Evolutionary conservation across 2,797 vertebrate genomes (phyloP), one percentile per base, ranked within the genome.

Genomic region (Xiphophorus birchmanni): DNA sequence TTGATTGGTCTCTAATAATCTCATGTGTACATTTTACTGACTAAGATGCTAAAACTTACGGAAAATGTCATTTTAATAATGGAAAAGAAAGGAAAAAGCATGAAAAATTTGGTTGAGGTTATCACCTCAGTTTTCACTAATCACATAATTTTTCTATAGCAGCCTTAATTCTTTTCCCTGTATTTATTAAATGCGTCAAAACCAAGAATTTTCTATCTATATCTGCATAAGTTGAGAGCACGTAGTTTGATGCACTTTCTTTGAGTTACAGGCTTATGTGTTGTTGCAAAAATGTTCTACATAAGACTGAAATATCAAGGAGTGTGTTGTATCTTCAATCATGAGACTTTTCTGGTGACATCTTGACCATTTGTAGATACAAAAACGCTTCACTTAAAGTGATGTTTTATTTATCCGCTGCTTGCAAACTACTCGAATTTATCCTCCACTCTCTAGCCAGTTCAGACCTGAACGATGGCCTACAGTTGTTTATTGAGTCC

Each of bases 401-500:
- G 5, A 13, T 58, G 50, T 78, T 71, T 78, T 29, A 67, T 75
- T 54, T 73, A 73, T 56, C 52, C 44, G 54, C 80, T 50, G 18
- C 56, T 44, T 50, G 21, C 50, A 37, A 81, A 80, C 42, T 37
- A 8, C 76, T 77, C 73, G 71, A 76, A 85, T 80, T 80, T 80
- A 67, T 83, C 78, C 77, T 79, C 37, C 67, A 18, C 79, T 88
- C 85, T 88, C 72, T 8, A 77, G 81, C 83, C 90, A 89, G 88
- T 92, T 94, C 91, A 89, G 75, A 65, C 63, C 89, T 90, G 90
- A 95, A 91, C 89, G 91, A 94, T 92, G 93, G 94, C 95, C 95
- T 92, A 92, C 90, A 93, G 94, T 95, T 94, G 93, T 95, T 92
- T 95, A 95, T 95, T 91, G 95, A 96, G 89, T 94, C 89, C 88